Base-by-base conservation (phyloP, 2,888 invertebrate species). In the Bugulina stolonifera region DNA sequence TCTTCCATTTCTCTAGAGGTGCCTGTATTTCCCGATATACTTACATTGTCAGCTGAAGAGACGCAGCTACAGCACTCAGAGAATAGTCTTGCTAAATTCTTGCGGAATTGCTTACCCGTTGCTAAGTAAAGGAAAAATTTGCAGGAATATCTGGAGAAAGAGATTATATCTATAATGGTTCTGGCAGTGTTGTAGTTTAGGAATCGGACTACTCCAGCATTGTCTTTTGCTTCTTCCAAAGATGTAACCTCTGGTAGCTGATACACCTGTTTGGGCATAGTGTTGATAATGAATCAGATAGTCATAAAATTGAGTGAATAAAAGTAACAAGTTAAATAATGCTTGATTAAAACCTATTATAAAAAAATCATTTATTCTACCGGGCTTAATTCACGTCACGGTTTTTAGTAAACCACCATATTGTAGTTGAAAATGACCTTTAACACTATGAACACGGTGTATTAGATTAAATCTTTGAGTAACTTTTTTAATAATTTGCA, bases 61-160 rank as follows among this genome's bases (percentile, higher is more conserved):
- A 18, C 18, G 43, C 43, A 43, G 43, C 43, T 18, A 43, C 43
- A 43, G 43, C 43, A 43, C 5, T 5, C 5, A 10, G 43, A 5
- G 10, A 43, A 10, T 43, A 43, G 18, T 5, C 18, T 43, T 43
- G 10, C 18, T 43, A 43, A 43, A 18, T 18, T 43, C 27, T 64
- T 64, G 14, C 64, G 22, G 25, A 70, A 70, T 25, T 25, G 22
- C 43, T 23, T 70, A 5, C 70, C 70, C 23, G 52, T 54, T 22
- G 52, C 43, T 5, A 70, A 52, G 70, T 70, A 70, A 25, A 70
- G 18, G 70, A 70, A 70, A 14, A 70, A 32, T 29, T 70, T 70
- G 70, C 70, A 70, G 5, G 70, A 54, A 32, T 70, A 70, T 43
- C 70, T n/a, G 14, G 70, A 70, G 25, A 70, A 70, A 14, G 52